Conservation (phyloP, 2,113 vertebrate species). For the Sciurus niger region DNA sequence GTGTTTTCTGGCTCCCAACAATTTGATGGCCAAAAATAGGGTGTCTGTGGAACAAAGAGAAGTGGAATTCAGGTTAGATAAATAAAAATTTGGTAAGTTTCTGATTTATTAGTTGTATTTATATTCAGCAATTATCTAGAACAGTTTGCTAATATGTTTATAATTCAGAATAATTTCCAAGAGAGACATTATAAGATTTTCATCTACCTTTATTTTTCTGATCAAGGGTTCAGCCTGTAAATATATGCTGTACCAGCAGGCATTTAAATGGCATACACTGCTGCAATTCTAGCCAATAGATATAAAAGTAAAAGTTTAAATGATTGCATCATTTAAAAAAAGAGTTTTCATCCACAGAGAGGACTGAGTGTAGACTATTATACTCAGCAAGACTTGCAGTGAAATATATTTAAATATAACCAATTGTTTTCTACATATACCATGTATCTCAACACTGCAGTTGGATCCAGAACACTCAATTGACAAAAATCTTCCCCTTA, state of each 20-base stretch:
- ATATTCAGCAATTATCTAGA: conserved; percentile 6
- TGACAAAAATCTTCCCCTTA: not conserved
- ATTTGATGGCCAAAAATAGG: conserved; percentile 99
- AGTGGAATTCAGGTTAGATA: conserved; percentile 84
- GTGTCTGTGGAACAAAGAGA: conserved; percentile 91
- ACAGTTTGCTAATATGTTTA: not conserved
- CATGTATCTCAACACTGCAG: not conserved
- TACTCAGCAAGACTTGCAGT: not conserved
- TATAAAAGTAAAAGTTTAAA: not conserved
- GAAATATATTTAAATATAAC: not conserved
- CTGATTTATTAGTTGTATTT: not conserved
- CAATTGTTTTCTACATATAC: not conserved
- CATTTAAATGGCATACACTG: not conserved
- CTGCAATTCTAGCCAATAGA: not conserved
- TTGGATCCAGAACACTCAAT: not conserved
- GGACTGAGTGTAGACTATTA: not conserved
- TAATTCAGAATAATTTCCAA: not conserved
- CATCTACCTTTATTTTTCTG: not conserved
- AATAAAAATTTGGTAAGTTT: conserved; percentile 18
- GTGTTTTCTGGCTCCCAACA: conserved; percentile 99
- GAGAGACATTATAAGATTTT: not conserved
- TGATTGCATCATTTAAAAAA: not conserved
- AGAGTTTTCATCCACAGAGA: not conserved
- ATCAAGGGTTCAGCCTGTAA: not conserved
- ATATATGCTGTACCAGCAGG: not conserved